A percentile compares a stretch with the other conserved stretches of the same genome.
Conservation (phyloP, 2,888 invertebrate species). For the Orthosia gothica region DNA sequence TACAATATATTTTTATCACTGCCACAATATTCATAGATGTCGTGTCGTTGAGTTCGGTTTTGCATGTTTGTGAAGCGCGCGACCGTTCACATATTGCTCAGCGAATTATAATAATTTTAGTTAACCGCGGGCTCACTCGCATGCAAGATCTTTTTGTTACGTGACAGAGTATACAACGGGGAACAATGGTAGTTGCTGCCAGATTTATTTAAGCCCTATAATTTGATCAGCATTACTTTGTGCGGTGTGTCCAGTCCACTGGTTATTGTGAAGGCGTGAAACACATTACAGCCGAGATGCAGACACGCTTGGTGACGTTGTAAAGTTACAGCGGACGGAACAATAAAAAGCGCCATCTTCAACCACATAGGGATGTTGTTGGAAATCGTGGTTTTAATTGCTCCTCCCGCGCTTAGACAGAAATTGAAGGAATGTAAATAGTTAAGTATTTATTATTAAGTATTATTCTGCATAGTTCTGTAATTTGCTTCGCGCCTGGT, state of each 20-base stretch:
- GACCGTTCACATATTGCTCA: conserved; percentile 73
- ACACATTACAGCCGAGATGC: conserved; percentile 85
- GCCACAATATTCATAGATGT: conserved; percentile 84
- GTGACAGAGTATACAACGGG: conserved; percentile 67
- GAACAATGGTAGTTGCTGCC: conserved; percentile 71
- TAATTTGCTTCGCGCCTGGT: conserved; percentile 89
- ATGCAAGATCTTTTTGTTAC: conserved; percentile 63
- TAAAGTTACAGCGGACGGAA: conserved; percentile 36
- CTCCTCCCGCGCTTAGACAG: conserved; percentile 64
- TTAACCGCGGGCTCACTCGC: conserved; percentile 64
- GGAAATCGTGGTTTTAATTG: conserved; percentile 62
- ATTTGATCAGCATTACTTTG: conserved; percentile 65
- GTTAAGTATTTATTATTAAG: conserved; percentile 88
- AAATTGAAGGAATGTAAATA: conserved; percentile 82
- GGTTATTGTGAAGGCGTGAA: conserved; percentile 83
- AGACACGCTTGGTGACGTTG: conserved; percentile 61
- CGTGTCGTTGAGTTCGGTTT: conserved; percentile 68
- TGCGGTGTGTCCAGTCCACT: conserved; percentile 67
- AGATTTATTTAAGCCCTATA: conserved; percentile 61
- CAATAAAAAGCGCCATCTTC: conserved; percentile 42
- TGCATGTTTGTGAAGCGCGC: conserved; percentile 66
- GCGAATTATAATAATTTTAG: conserved; percentile 66
- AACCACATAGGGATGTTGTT: conserved; percentile 34
- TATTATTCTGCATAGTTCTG: conserved; percentile 85
- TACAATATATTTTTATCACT: conserved; percentile 89